Evolutionary conservation across 2,888 invertebrate species (phyloP).

Genomic region (Trissolcus japonicus): DNA sequence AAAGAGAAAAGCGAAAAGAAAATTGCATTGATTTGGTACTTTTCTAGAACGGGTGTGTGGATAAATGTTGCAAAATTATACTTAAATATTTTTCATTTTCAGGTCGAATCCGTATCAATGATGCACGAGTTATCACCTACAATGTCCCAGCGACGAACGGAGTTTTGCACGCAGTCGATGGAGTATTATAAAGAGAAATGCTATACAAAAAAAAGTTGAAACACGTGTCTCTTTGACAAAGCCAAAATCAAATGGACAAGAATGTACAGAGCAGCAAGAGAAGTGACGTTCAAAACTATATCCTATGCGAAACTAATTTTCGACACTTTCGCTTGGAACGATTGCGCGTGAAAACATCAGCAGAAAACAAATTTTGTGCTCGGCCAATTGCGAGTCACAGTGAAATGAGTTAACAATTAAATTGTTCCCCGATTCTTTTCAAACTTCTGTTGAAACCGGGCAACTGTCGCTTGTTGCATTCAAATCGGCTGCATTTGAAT

Average conservation of each 20-base stretch:
- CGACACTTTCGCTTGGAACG: slow-evolving; percentile 19
- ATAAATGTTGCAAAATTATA: no score
- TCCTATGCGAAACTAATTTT: slow-evolving; percentile 2
- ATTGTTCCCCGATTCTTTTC: no score
- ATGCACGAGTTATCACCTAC: slow-evolving; percentile 87
- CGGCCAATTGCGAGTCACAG: no score
- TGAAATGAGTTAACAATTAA: no score
- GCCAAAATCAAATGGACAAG: slow-evolving; percentile 35
- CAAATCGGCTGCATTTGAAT: slow-evolving; percentile 12
- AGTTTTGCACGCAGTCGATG: slow-evolving; percentile 89
- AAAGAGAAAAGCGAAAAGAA: no score
- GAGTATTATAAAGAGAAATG: slow-evolving; percentile 78
- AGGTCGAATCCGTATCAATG: slow-evolving; percentile 91
- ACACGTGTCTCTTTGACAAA: slow-evolving; percentile 2
- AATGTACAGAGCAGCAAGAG: slow-evolving; percentile 39
- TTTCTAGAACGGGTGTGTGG: no score
- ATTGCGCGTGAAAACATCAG: not conserved
- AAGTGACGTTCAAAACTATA: not conserved
- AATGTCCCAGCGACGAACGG: slow-evolving; percentile 93
- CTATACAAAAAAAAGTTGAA: not conserved
- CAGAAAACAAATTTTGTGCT: no score
- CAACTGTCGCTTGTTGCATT: not conserved
- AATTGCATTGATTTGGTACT: no score
- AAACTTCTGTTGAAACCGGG: no score
- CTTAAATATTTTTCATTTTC: slow-evolving; percentile 51